A percentile compares a stretch with the other conserved stretches of the same genome.
Conservation (phyloP, 2,888 invertebrate genomes). For the Athalia circularis region DNA sequence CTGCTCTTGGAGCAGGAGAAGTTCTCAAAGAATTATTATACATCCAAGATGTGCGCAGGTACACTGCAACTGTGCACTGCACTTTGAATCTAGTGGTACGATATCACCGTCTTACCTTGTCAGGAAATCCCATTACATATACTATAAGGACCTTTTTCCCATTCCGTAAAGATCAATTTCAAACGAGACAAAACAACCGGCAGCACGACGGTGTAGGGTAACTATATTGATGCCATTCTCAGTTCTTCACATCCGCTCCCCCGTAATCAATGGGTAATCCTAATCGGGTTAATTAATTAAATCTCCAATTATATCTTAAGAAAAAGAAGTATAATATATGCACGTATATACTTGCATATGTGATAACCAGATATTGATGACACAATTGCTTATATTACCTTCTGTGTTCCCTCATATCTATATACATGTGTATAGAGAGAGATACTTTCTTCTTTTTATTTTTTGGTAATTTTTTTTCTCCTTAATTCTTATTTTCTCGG, state of each 20-base stretch:
- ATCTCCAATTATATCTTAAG: slow-evolving; percentile 8
- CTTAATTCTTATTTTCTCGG: not conserved
- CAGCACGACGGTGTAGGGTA: not conserved
- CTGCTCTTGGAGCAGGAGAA: not conserved
- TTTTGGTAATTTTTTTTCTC: not conserved
- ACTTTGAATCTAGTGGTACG: not conserved
- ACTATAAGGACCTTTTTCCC: not conserved
- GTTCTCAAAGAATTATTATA: slow-evolving; percentile 24
- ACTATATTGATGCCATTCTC: too few relatives aligned
- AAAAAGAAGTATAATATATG: not conserved
- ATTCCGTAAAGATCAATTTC: slow-evolving; percentile 10
- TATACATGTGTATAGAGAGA: not conserved
- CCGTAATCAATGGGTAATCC: not conserved
- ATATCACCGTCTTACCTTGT: slow-evolving; percentile 16
- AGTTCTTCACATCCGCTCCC: too few relatives aligned
- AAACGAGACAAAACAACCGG: not conserved
- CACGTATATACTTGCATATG: not conserved
- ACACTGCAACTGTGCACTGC: not conserved
- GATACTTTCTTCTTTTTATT: not conserved
- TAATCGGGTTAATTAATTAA: slow-evolving; percentile 29
- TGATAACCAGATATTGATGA: not conserved
- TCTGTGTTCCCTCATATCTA: not conserved
- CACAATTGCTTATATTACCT: not conserved
- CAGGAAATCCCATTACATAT: slow-evolving; percentile 19
- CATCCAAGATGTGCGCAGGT: not conserved